phyloP scores from a whole-genome alignment of 2,888 invertebrate genomes.

The Spilosoma lubricipeda region DNA sequence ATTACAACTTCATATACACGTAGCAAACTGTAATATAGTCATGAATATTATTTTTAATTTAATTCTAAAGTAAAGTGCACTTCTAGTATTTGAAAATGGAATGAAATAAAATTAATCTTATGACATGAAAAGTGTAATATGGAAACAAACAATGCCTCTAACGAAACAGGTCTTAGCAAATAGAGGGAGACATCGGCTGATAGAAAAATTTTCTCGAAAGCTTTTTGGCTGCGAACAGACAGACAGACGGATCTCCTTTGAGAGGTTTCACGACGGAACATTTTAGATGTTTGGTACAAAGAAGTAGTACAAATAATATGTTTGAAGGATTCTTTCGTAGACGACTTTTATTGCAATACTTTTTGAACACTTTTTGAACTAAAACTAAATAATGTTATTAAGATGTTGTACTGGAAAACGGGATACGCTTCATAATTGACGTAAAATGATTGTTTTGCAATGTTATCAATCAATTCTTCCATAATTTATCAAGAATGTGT shows the following conservation, averaged over 20 bases:
- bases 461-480: conserved; percentile 17
- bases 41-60: neutral
- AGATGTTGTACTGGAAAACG: neutral
- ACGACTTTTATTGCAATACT: conserved; percentile 17
- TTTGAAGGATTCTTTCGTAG: conserved; percentile 27
- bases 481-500: conserved; percentile 35
- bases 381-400: neutral
- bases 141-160: conserved; percentile 72
- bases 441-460: neutral
- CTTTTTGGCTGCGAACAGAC: conserved; percentile 72
- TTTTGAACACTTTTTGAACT: no score
- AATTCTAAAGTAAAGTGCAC: neutral
- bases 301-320: conserved; percentile 50
- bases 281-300: conserved; percentile 52
- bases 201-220: conserved; percentile 79
- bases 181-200: conserved; percentile 84
- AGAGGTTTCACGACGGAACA: conserved; percentile 53
- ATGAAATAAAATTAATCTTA: neutral
- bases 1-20: no score
- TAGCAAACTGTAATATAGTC: neutral
- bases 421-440: neutral
- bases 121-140: conserved; percentile 44
- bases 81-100: neutral
- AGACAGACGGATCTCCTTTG: conserved; percentile 65
- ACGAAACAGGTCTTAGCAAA: conserved; percentile 86